Base-by-base conservation (phyloP, 2,797 vertebrate species). In the Sebastes trivittatus region DNA sequence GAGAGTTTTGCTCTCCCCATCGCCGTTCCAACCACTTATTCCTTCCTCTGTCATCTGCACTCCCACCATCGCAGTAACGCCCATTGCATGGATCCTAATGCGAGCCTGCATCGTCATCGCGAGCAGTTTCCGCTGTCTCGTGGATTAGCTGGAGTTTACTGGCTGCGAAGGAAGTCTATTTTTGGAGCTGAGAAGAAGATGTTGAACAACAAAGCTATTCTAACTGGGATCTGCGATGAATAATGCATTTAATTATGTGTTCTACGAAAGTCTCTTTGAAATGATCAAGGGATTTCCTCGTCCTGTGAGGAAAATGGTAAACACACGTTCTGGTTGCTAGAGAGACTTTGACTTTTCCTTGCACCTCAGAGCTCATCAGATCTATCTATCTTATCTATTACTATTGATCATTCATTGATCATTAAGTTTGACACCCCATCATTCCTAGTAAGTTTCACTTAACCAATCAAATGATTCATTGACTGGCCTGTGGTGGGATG, bases 51-150 rank as follows among this genome's bases (percentile, higher is more conserved):
- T 90, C 87, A 78, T 71, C 42, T 68, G 66, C 62, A 49, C 75
- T 81, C 81, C 68, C 82, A 67, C 64, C 4, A 83, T 81, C 79
- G 54, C 79, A 82, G 65, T 88, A 89, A 92, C 90, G 82, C 64
- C 83, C 87, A 83, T 72, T 88, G 85, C 80, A 92, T 9, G 81
- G 69, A 78, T 88, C 81, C 46, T 83, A 88, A 91, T 92, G 85
- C 42, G 81, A 89, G 88, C 16, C 78, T 84, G 84, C 88, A 27
- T 77, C 64, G 49, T 88, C 88, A 88, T 83, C 70, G 25, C 11
- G 0, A 64, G 78, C 65, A 27, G 54, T 82, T 80, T 83, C 74
- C 18, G 30, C 88, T 78, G 87, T 88, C 81, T 79, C 20, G 34
- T 77, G 84, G 90, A 93, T 92, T 88, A 93, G 60, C 72, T 61